A percentile compares a stretch with the other conserved stretches of the same genome.
Conservation (phyloP, 2,797 vertebrate genomes). For the Falco biarmicus region DNA sequence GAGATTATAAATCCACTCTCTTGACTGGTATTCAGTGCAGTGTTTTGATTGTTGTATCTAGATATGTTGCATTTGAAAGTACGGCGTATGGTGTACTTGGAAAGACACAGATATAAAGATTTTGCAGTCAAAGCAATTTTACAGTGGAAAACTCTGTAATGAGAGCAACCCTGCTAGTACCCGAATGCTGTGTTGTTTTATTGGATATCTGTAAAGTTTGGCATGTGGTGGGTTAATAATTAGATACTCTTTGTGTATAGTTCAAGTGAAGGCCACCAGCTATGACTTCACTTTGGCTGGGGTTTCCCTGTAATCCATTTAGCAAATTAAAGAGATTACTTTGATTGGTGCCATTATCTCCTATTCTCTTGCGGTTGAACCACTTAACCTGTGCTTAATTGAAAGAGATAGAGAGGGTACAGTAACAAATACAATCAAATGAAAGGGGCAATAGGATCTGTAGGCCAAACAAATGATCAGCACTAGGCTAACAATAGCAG, state of each 20-base stretch:
- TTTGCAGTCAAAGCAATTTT: slow-evolving; percentile 40
- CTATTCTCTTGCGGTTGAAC: slow-evolving; percentile 86
- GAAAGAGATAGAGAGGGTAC: slow-evolving; percentile 88
- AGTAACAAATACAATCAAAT: slow-evolving; percentile 90
- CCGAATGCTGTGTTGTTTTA: slow-evolving; percentile 21
- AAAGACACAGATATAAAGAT: slow-evolving; percentile 7
- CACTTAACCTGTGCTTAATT: slow-evolving; percentile 92
- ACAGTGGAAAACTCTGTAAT: background rate
- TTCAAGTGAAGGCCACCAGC: slow-evolving; percentile 87
- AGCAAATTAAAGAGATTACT: slow-evolving; percentile 89
- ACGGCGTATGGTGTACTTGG: background rate
- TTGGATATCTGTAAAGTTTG: slow-evolving; percentile 68
- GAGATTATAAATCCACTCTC: slow-evolving; percentile 74
- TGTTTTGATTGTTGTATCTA: slow-evolving; percentile 62
- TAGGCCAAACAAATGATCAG: slow-evolving; percentile 87
- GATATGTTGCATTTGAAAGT: slow-evolving; percentile 48
- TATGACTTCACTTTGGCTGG: slow-evolving; percentile 88
- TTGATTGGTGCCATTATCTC: slow-evolving; percentile 88
- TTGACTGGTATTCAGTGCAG: slow-evolving; percentile 50
- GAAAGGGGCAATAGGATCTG: slow-evolving; percentile 85
- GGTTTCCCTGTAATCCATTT: slow-evolving; percentile 89
- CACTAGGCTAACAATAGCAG: slow-evolving; percentile 86
- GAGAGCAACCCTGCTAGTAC: background rate
- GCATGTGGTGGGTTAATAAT: slow-evolving; percentile 83
- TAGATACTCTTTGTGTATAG: slow-evolving; percentile 82